phyloP scores from a whole-genome alignment of 2,113 vertebrate species.

The Polyodon spathula region DNA sequence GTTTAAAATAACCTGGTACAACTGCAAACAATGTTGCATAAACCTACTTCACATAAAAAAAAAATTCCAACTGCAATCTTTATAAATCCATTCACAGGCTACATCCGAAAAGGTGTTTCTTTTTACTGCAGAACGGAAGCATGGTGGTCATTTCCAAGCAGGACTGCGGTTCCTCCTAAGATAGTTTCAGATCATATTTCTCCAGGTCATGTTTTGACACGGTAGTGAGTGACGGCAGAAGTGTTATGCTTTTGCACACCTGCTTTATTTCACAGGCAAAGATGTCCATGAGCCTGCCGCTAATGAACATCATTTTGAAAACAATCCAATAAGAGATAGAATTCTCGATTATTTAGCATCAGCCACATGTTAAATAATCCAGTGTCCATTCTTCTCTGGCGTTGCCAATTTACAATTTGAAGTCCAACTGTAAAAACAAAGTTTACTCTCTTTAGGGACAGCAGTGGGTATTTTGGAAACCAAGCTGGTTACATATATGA shows the following conservation, averaged over 20 bases:
- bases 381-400: not conserved
- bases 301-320: not conserved
- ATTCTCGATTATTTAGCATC: constrained; percentile 14
- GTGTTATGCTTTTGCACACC: constrained; percentile 13
- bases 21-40: no score
- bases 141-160: not conserved
- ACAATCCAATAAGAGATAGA: not conserved
- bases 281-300: not conserved
- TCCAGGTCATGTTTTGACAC: constrained; percentile 20
- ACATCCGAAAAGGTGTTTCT: no score
- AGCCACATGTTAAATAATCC: not conserved
- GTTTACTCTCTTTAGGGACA: not conserved
- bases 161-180: constrained; percentile 9
- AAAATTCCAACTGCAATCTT: no score
- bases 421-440: constrained; percentile 1
- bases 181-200: constrained; percentile 15
- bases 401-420: not conserved
- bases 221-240: constrained; percentile 22
- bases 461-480: not conserved
- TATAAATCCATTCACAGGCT: no score
- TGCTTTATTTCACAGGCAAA: constrained; percentile 12
- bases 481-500: no score
- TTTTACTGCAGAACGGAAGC: not conserved
- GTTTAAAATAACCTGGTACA: no score
- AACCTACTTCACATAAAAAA: no score